Evolutionary conservation across 2,797 vertebrate species (phyloP).

Genomic region (Knipowitschia caucasica): DNA sequence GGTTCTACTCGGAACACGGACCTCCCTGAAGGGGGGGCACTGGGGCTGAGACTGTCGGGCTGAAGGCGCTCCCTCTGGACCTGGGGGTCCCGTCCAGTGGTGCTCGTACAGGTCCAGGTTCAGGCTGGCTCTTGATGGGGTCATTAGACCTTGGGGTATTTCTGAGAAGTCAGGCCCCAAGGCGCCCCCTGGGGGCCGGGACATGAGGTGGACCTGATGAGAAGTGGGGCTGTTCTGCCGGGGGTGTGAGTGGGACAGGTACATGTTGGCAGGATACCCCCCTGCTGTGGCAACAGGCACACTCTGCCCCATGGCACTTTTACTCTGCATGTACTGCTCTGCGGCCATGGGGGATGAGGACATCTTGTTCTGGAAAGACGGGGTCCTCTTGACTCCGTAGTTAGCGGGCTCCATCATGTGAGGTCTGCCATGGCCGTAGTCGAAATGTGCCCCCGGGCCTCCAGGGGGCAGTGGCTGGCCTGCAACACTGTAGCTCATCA

Average conservation of each 20-base stretch:
- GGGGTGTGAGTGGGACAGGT: constrained; percentile 84
- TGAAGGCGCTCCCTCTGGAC: constrained; percentile 76
- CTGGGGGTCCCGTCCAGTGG: constrained; percentile 81
- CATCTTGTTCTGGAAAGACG: constrained; percentile 95
- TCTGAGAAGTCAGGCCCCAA: constrained; percentile 87
- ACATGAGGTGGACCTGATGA: constrained; percentile 87
- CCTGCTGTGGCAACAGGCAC: constrained; percentile 68
- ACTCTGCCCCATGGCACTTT: constrained; percentile 81
- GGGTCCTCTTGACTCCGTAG: constrained; percentile 88
- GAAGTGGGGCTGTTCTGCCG: constrained; percentile 87
- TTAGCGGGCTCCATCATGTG: constrained; percentile 84
- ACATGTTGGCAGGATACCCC: constrained; percentile 80
- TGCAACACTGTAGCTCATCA: constrained; percentile 82
- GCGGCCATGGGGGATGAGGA: constrained; percentile 65
- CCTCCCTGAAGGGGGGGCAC: constrained; percentile 84
- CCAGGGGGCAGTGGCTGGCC: constrained; percentile 80
- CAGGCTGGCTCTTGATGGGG: constrained; percentile 88
- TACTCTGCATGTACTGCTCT: constrained; percentile 85
- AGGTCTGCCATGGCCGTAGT: constrained; percentile 77
- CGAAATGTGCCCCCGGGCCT: constrained; percentile 77
- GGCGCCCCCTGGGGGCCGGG: constrained; percentile 75
- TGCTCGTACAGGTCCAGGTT: constrained; percentile 90
- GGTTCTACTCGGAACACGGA: constrained; percentile 86
- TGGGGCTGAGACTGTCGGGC: constrained; percentile 79
- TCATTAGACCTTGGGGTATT: constrained; percentile 81